A percentile compares a stretch with the other conserved stretches of the same genome.
phyloP scores from a whole-genome alignment of 2,888 invertebrate genomes.

The Tinea pellionella region DNA sequence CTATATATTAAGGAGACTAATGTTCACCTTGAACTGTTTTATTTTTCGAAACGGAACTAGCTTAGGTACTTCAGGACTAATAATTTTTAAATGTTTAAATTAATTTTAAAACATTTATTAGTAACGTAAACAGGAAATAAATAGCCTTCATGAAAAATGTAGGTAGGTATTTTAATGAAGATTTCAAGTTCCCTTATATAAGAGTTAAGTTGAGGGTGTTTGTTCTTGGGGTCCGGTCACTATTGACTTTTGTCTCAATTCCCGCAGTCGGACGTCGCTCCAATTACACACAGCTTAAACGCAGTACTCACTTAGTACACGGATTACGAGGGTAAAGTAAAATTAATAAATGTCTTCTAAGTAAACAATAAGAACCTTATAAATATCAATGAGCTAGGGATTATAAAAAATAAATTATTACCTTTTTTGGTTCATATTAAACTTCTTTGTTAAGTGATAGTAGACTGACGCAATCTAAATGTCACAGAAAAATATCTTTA shows the following conservation, averaged over 20 bases:
- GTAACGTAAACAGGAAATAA: no score
- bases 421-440: not conserved
- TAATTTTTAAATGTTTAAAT: no score
- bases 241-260: slow-evolving; percentile 12
- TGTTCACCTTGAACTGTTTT: no score
- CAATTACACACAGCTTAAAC: slow-evolving; percentile 10
- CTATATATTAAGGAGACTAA: no score
- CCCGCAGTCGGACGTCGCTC: not conserved
- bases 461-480: slow-evolving; percentile 44
- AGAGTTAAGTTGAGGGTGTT: slow-evolving; percentile 1
- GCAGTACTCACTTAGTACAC: not conserved
- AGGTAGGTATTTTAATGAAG: no score
- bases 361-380: not conserved
- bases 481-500: slow-evolving; percentile 53
- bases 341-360: not conserved
- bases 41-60: no score
- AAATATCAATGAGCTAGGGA: no score
- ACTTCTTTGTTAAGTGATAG: not conserved
- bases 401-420: no score
- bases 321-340: not conserved
- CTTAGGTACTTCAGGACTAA: no score
- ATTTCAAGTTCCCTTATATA: not conserved
- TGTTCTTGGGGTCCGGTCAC: not conserved
- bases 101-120: no score
- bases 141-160: no score